phyloP scores from a whole-genome alignment of 1,140 invertebrate species.

The Holcopasites calliopsidis region DNA sequence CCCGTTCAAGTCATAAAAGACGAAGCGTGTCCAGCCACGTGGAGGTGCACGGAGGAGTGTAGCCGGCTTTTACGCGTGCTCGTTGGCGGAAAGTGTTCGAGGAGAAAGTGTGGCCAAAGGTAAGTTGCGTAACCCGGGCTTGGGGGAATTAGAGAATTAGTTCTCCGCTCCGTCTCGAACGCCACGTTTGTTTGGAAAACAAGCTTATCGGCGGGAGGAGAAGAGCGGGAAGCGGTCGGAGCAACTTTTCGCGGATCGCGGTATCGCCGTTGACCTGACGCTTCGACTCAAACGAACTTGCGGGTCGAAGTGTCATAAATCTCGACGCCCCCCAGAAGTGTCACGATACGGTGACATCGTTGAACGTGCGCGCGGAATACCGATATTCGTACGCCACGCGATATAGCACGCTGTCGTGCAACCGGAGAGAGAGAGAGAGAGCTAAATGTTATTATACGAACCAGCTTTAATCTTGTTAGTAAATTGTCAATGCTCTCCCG shows the following conservation, averaged over 20 bases:
- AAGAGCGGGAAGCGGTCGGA: constrained; percentile 15
- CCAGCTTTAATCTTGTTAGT: no score
- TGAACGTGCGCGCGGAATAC: neutral
- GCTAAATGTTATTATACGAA: no score
- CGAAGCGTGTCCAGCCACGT: constrained; percentile 44
- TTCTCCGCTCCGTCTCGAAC: neutral
- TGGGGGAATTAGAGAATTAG: no score
- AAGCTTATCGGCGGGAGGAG: neutral
- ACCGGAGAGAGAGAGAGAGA: no score
- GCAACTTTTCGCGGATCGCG: constrained; percentile 18
- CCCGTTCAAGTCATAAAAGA: constrained; percentile 39
- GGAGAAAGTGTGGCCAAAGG: constrained; percentile 58
- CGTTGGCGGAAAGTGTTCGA: constrained; percentile 4
- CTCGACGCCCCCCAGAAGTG: constrained; percentile 49
- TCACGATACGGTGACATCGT: constrained; percentile 6
- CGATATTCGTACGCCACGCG: no score
- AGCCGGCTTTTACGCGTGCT: neutral
- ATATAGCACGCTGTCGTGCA: no score
- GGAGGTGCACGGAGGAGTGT: constrained; percentile 44
- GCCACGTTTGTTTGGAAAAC: neutral
- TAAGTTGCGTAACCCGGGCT: constrained; percentile 43
- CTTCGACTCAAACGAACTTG: neutral
- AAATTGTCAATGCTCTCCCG: no score
- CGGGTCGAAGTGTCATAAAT: constrained; percentile 48
- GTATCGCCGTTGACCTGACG: constrained; percentile 39